Conservation (phyloP, 2,888 invertebrate genomes). For the Nasonovia ribisnigri region DNA sequence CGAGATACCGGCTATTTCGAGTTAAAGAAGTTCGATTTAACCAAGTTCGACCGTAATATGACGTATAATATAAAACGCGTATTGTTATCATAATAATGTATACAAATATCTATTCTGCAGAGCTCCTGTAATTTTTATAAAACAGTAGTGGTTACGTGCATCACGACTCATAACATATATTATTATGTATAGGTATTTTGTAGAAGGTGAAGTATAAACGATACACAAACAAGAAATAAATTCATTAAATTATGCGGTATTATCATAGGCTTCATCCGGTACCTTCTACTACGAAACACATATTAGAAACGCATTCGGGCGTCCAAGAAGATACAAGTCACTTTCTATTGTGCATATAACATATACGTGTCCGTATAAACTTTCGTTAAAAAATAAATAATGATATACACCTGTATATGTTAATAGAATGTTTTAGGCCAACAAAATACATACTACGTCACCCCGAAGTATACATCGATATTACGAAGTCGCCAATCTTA, state of each 20-base stretch:
- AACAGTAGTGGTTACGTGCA: not conserved
- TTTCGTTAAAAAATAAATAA: not conserved
- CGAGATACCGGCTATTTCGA: no score
- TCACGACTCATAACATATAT: not conserved
- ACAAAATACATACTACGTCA: not conserved
- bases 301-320: not conserved
- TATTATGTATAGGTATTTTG: not conserved
- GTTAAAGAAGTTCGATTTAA: no score
- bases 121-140: conserved; percentile 6
- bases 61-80: not conserved
- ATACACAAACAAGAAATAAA: conserved; percentile 1
- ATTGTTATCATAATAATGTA: not conserved
- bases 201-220: conserved; percentile 30
- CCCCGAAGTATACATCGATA: not conserved
- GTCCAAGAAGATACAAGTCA: not conserved
- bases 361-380: not conserved
- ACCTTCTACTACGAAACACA: not conserved
- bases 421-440: not conserved
- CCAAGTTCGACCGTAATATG: no score
- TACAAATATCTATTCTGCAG: not conserved
- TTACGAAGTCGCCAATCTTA: not conserved
- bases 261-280: not conserved
- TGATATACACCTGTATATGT: not conserved
- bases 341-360: not conserved
- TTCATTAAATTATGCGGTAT: not conserved